phyloP scores from a whole-genome alignment of 2,113 vertebrate species.

The Bos indicus region DNA sequence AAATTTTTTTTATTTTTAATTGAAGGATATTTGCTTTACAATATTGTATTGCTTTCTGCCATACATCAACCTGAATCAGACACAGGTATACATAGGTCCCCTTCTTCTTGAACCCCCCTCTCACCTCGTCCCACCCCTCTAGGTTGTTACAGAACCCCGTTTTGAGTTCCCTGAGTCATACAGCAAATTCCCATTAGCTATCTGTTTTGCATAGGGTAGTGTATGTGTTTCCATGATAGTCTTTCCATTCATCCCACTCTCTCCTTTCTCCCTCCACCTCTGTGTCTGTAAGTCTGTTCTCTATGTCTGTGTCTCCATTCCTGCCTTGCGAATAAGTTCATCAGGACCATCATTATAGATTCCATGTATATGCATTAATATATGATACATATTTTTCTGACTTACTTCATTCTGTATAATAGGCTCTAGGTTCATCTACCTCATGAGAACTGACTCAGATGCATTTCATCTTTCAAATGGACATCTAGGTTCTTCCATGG shows the following conservation, averaged over 20 bases:
- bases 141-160: not conserved
- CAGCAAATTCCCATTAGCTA: not conserved
- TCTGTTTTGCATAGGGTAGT: not conserved
- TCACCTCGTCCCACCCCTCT: not conserved
- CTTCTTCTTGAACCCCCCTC: not conserved
- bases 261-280: not conserved
- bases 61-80: not conserved
- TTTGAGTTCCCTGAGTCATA: not conserved
- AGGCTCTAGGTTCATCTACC: not conserved
- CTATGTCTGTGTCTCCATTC: not conserved
- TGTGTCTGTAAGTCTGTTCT: not conserved
- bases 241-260: not conserved
- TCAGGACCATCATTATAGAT: not conserved
- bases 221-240: not conserved
- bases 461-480: not conserved
- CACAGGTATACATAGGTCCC: not conserved
- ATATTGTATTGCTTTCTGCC: not conserved
- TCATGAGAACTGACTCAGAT: not conserved
- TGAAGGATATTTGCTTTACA: not conserved
- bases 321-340: not conserved
- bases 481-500: not conserved
- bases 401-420: not conserved
- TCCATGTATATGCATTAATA: not conserved
- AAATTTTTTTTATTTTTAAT: not conserved
- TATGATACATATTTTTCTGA: not conserved